phyloP scores from a whole-genome alignment of 2,113 vertebrate species.

The Equus przewalskii region DNA sequence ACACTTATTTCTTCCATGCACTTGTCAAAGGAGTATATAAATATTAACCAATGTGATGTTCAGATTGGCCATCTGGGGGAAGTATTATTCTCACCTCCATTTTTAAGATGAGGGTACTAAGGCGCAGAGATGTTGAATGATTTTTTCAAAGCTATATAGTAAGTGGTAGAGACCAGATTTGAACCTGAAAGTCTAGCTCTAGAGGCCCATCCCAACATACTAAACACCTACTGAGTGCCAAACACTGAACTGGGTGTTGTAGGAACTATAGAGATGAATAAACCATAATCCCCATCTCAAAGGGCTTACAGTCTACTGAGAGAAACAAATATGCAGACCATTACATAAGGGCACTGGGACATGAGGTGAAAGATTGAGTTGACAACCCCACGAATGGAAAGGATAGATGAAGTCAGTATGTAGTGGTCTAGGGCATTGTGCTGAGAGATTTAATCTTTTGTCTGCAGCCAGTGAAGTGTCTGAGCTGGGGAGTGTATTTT shows the following conservation, averaged over 20 bases:
- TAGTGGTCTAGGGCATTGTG: neutral
- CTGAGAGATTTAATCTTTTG: neutral
- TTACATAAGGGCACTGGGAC: neutral
- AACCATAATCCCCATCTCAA: neutral
- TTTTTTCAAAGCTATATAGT: neutral
- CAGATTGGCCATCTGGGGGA: neutral
- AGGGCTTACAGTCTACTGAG: neutral
- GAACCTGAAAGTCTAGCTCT: neutral
- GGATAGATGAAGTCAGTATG: neutral
- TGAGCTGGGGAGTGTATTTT: neutral
- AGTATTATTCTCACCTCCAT: neutral
- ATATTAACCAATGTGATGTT: constrained; percentile 8
- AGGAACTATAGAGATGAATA: neutral
- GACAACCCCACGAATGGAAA: neutral
- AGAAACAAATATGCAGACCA: neutral
- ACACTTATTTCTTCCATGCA: neutral
- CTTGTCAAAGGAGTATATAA: neutral
- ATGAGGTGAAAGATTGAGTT: neutral
- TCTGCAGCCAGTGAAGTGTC: neutral
- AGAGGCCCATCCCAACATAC: neutral
- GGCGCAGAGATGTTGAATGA: neutral
- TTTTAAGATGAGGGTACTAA: neutral
- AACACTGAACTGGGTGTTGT: accelerated
- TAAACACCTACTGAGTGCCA: neutral
- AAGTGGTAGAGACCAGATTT: neutral